Base-by-base conservation (phyloP, 2,113 vertebrate species). In the Diphyllodes magnificus region DNA sequence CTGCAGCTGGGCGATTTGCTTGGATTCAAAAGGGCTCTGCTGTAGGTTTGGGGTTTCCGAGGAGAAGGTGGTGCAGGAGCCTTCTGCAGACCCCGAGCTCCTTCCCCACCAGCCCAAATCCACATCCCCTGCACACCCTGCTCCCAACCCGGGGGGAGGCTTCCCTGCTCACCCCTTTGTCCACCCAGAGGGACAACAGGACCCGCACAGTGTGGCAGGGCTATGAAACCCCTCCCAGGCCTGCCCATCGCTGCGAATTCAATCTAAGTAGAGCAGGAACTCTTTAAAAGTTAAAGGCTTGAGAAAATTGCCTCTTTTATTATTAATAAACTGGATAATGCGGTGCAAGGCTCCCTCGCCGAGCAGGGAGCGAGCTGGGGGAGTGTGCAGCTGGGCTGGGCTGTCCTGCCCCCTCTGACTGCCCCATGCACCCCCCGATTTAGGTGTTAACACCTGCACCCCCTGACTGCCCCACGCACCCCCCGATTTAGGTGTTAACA, bases 301-400 rank as follows among this genome's bases (percentile, higher is more conserved):
- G 90, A 94, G 95, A 92, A 97, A 96, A 96, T 96, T 86, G 85
- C 80, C 82, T 94, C 80, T 92, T 97, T 73, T 42, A 96, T 97
- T 96, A 97, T 96, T 96, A 71, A 96, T 94, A 24, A 94, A 88
- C 79, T 60, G 79, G 88, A 61, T 96, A 96, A 96, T 64, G 85
- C 63, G 28, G 56, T 33, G 49, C 77, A 30, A 22, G 1, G 12
- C 83, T 80, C 6, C 72, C 44, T 51, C 0, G 2, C 31, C 0
- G 17, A 70, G 78, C 56, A 57, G 47, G 73, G 78, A 77, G 75
- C 0, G 5, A 66, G 64, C 31, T 60, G 84, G 31, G 69, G 57
- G 45, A 10, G 57, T 4, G 10, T 15, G 56, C 2, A 7, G 54
- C 64, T 45, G 22, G 33, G 6, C 42, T 47, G 83, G 27, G 54